Base-by-base conservation (phyloP, 1,140 invertebrate genomes). In the Diabrotica virgifera region DNA sequence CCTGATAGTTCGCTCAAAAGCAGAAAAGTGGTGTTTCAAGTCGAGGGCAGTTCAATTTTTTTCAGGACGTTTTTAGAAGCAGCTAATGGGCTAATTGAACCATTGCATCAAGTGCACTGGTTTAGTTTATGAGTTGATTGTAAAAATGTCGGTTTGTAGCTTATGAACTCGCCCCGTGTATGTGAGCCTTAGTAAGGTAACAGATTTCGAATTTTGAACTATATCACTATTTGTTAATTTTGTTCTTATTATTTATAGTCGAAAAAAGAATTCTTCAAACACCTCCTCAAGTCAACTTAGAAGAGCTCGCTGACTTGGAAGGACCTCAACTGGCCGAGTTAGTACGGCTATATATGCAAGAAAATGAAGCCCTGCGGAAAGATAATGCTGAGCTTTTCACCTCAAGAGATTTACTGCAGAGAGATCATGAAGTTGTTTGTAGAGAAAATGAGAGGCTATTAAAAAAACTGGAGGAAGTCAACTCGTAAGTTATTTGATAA, bases 381-480 rank as follows among this genome's bases (percentile, higher is more conserved):
- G 94, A 97, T 79, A 97, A 97, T 78, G 84, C 88, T 11, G 93
- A 96, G 66, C 80, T 97, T 13, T 94, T 94, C 76, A 82, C 85
- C 4, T 85, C 89, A 0, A 81, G 92, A 59, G 93, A 96, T 71
- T 84, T 89, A 51, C 81, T 96, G 35, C 83, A 94, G 54, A 80
- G 93, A 50, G 95, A 97, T 76, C 94, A 96, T 74, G 94, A 97
- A 77, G 77, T 93, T 5, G 88, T 97, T 9, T 94, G 92, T 73
- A 82, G 91, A 63, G 94, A 97, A 77, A 97, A 97, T 75, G 95
- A 97, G 78, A 80, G 91, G 35, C 81, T 97, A 13, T 78, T 93
- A 12, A 91, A 90, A 72, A 94, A 94, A 81, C 79, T 97, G 10
- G 93, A 96, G 78, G 91, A 94, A 78, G 89, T 92, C 11, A 92